Evolutionary conservation across 1,140 invertebrate genomes (phyloP).

Genomic region (Dinothrombium tinctorium): DNA sequence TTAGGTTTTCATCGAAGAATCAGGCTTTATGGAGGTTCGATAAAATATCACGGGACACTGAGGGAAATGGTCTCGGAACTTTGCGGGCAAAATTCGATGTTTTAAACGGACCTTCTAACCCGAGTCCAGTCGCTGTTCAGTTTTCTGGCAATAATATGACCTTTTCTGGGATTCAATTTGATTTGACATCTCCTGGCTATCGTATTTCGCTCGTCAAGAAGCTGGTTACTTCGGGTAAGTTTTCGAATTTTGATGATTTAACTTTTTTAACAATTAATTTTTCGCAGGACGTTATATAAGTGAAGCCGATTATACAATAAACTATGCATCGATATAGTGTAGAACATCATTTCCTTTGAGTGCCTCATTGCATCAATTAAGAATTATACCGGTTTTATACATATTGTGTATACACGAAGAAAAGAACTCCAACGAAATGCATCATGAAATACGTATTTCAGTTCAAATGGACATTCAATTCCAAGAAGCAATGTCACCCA

Average conservation of each 20-base stretch:
- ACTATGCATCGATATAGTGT: neutral
- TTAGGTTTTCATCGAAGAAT: conserved; percentile 28
- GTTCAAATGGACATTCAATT: too few relatives aligned
- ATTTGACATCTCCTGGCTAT: conserved; percentile 63
- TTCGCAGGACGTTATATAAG: conserved; percentile 4
- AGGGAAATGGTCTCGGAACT: conserved; percentile 64
- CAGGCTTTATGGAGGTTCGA: conserved; percentile 71
- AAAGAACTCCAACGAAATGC: too few relatives aligned
- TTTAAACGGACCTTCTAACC: conserved; percentile 43
- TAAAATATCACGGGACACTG: conserved; percentile 60
- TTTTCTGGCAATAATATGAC: conserved; percentile 88
- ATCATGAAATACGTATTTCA: too few relatives aligned
- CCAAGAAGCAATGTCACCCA: too few relatives aligned
- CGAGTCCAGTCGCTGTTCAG: conserved; percentile 59
- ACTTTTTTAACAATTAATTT: neutral
- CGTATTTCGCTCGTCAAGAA: conserved; percentile 76
- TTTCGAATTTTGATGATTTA: neutral
- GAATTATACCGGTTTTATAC: too few relatives aligned
- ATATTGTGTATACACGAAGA: too few relatives aligned
- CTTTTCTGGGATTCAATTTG: conserved; percentile 75
- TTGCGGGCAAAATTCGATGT: conserved; percentile 68
- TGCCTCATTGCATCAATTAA: too few relatives aligned
- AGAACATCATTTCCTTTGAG: too few relatives aligned
- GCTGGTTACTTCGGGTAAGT: conserved; percentile 68
- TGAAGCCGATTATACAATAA: conserved; percentile 2